phyloP scores from a whole-genome alignment of 2,113 vertebrate genomes.

The Mus pahari region DNA sequence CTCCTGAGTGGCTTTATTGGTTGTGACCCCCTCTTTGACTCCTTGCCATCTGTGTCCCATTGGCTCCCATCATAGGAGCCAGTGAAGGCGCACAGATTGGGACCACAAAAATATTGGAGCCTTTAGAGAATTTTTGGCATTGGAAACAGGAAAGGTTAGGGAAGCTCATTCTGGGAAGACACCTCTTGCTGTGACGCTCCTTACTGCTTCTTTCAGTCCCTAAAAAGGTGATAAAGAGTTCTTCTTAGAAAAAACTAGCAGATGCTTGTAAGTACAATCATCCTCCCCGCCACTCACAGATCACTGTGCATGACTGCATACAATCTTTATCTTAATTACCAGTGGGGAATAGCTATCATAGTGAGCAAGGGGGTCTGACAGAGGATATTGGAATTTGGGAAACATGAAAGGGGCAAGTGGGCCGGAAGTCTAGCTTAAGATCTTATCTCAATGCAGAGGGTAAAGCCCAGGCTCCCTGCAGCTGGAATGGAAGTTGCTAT shows the following conservation, averaged over 20 bases:
- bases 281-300: neutral
- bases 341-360: neutral
- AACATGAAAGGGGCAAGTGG: neutral
- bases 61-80: conserved; percentile 9
- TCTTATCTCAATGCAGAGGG: neutral
- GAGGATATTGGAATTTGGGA: neutral
- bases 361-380: neutral
- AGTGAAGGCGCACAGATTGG: neutral
- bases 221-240: conserved; percentile 20
- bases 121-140: neutral
- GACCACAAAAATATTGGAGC: neutral
- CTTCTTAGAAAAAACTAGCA: neutral
- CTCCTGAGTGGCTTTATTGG: neutral
- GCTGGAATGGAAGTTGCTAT: neutral
- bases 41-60: neutral
- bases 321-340: neutral
- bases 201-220: neutral
- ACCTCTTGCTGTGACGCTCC: neutral
- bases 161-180: neutral
- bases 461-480: neutral
- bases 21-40: fast-evolving
- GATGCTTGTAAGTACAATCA: neutral
- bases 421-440: neutral
- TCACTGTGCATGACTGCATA: neutral
- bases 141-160: neutral